phyloP scores from a whole-genome alignment of 1,140 invertebrate genomes.

The Pseudomyrmex gracilis region DNA sequence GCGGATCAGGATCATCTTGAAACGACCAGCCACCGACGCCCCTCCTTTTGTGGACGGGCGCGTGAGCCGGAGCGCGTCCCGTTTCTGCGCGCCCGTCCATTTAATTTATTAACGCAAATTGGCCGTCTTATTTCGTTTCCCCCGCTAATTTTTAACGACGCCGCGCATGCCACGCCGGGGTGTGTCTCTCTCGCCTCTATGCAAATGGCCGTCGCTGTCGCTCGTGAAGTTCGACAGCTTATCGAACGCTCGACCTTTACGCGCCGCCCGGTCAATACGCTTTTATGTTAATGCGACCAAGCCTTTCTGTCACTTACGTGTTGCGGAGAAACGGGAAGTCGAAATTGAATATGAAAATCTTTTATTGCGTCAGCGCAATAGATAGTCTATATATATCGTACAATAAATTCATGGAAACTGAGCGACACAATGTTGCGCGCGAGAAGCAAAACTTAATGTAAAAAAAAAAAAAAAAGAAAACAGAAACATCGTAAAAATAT shows the following conservation, averaged over 20 bases:
- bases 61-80: neutral
- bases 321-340: neutral
- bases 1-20: slow-evolving; percentile 45
- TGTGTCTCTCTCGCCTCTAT: neutral
- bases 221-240: slow-evolving; percentile 7
- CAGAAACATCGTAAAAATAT: too few species aligned
- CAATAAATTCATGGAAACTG: too few species aligned
- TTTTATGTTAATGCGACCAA: slow-evolving; percentile 21
- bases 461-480: too few species aligned
- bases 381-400: too few species aligned
- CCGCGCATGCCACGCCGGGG: neutral
- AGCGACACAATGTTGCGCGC: too few species aligned
- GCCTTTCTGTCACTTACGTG: neutral
- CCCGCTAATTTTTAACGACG: slow-evolving; percentile 12
- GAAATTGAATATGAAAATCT: neutral
- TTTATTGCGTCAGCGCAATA: neutral
- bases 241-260: slow-evolving; percentile 1
- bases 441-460: too few species aligned
- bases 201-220: slow-evolving; percentile 5
- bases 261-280: neutral
- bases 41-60: neutral
- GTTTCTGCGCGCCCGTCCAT: neutral
- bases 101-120: slow-evolving; percentile 55
- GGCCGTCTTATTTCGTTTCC: slow-evolving; percentile 1
- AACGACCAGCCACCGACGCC: slow-evolving; percentile 9